Base-by-base conservation (phyloP, 2,797 vertebrate genomes). In the Cetoscarus ocellatus region DNA sequence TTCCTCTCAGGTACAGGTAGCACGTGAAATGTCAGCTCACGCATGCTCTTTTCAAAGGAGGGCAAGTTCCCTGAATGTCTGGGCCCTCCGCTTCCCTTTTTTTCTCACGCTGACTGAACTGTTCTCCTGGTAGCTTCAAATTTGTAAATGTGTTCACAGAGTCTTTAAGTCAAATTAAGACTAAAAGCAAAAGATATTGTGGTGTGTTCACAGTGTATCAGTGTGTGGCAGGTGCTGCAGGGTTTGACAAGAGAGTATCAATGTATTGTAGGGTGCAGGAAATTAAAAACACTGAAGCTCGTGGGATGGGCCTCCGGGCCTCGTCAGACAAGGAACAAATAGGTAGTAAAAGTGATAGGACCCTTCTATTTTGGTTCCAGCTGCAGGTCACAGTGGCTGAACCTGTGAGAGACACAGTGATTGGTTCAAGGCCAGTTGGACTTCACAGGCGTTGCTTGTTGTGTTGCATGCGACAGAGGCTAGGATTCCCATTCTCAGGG, bases 401-500 rank as follows among this genome's bases (percentile, higher is more conserved):
- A 59, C 52, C 58, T 65, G 62, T 58, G 17, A 60, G 78, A 51
- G 47, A 51, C 40, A 55, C 40, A 59, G 14, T n/a, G 8, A n/a
- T 68, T 56, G 34, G 36, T 62, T 8, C 70, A 78, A 52, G 17
- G 52, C 56, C 38, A 58, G 11, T 39, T 47, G 36, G 47, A 54
- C 27, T 36, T 52, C 54, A 51, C 53, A 56, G 39, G 36, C 48
- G 3, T 49, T 18, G 40, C 39, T 42, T 62, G 47, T 60, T 52
- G 18, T 67, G 43, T 71, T 66, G 51, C 36, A 11, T 70, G 58
- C 67, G 66, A 67, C 61, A 67, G 8, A 67, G 56, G 40, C 48
- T 34, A 11, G 69, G 66, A 80, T 85, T 91, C 91, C 77, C 70
- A 86, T 81, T 81, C 76, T 55, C 34, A 87, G 53, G 58, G 77